phyloP scores from a whole-genome alignment of 2,797 vertebrate species.

The Xenopus petersii region DNA sequence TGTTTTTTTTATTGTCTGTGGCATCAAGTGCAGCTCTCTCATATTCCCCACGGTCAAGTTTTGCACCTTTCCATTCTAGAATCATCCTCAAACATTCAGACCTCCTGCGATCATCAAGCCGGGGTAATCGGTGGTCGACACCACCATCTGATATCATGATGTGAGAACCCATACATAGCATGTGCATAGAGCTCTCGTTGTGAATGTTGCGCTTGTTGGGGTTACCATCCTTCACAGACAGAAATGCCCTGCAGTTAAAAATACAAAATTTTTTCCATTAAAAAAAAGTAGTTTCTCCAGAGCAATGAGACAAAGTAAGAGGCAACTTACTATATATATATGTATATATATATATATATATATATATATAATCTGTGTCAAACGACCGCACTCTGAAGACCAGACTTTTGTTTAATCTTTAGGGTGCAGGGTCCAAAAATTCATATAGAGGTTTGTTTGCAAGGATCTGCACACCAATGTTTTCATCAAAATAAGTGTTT shows the following conservation, averaged over 20 bases:
- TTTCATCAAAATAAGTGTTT: no score
- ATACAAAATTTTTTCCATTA: conserved; percentile 8
- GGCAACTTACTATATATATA: no score
- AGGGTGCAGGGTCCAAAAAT: no score
- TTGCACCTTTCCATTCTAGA: conserved; percentile 93
- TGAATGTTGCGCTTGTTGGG: conserved; percentile 96
- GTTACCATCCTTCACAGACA: conserved; percentile 93
- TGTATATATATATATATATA: no score
- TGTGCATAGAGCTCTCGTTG: conserved; percentile 94
- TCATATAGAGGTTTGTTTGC: no score
- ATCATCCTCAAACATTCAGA: conserved; percentile 89
- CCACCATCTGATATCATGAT: conserved; percentile 90
- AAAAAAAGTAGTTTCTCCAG: neutral
- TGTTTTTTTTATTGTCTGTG: conserved; percentile 94
- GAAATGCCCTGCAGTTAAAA: conserved; percentile 79
- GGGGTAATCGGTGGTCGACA: conserved; percentile 82
- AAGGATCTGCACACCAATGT: no score
- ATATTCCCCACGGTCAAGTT: conserved; percentile 91
- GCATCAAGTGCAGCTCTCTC: conserved; percentile 89
- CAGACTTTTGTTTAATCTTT: no score
- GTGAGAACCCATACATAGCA: conserved; percentile 94
- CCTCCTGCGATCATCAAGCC: conserved; percentile 84
- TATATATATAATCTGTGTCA: no score
- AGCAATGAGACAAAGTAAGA: neutral
- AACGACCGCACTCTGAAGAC: no score